phyloP scores from a whole-genome alignment of 2,888 invertebrate genomes.

The Eupithecia centaureata region DNA sequence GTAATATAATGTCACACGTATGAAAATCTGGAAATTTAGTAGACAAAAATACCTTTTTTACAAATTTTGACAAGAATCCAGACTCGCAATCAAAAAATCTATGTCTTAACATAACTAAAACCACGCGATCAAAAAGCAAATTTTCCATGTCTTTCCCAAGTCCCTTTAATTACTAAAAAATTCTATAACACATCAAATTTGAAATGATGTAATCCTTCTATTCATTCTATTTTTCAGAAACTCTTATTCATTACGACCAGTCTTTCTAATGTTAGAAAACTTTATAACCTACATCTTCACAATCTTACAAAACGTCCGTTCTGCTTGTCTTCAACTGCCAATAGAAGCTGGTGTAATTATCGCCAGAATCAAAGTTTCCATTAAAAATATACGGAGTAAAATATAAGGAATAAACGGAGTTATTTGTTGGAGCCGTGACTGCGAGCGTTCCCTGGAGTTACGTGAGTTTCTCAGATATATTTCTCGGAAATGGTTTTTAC shows the following conservation, averaged over 20 bases:
- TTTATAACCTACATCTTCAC: background rate
- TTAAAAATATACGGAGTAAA: slow-evolving; percentile 49
- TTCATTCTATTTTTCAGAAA: too few relatives aligned
- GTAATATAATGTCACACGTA: too few relatives aligned
- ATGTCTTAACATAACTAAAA: background rate
- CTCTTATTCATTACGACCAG: too few relatives aligned
- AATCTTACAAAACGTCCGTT: background rate
- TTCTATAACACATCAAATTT: too few relatives aligned
- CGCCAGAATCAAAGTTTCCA: slow-evolving; percentile 45
- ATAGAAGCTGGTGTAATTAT: slow-evolving; percentile 44
- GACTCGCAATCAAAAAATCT: too few relatives aligned
- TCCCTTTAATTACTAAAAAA: background rate
- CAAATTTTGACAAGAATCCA: too few relatives aligned
- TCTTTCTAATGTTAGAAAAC: too few relatives aligned
- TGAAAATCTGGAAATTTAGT: too few relatives aligned
- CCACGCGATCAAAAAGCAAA: background rate
- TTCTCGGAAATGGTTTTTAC: background rate
- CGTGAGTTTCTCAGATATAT: slow-evolving; percentile 14
- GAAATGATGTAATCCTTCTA: too few relatives aligned
- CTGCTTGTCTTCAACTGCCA: slow-evolving; percentile 29
- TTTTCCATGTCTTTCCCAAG: background rate
- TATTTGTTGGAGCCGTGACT: slow-evolving; percentile 38
- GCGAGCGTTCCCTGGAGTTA: slow-evolving; percentile 9
- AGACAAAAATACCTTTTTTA: too few relatives aligned
- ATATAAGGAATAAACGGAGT: slow-evolving; percentile 48